A percentile compares a stretch with the other conserved stretches of the same genome.
phyloP scores from a whole-genome alignment of 2,888 invertebrate genomes.

The Carterocephalus palaemon region DNA sequence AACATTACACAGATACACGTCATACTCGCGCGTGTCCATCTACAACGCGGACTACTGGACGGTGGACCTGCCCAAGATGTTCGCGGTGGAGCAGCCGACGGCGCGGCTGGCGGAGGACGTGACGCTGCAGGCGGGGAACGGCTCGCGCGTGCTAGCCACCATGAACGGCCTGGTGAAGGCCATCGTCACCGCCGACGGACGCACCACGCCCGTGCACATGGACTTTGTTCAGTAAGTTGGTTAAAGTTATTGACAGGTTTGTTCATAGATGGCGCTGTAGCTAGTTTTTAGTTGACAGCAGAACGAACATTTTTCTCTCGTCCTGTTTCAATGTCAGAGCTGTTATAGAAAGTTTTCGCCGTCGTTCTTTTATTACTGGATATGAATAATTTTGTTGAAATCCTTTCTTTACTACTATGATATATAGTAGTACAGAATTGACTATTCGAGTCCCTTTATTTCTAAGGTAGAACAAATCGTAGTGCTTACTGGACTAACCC shows the following conservation, averaged over 20 bases:
- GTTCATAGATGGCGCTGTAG: no score
- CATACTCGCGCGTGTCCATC: constrained; percentile 74
- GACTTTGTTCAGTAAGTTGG: constrained; percentile 85
- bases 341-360: no score
- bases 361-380: no score
- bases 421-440: no score
- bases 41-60: constrained; percentile 75
- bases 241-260: constrained; percentile 22
- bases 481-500: no score
- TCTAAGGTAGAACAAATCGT: no score
- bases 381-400: no score
- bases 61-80: constrained; percentile 67
- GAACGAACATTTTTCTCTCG: no score
- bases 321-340: no score
- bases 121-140: constrained; percentile 50
- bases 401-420: no score
- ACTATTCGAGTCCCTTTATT: no score
- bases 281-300: no score
- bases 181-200: constrained; percentile 60
- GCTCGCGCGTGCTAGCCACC: constrained; percentile 80
- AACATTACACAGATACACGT: constrained; percentile 57
- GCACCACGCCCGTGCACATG: constrained; percentile 81
- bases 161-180: constrained; percentile 86
- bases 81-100: constrained; percentile 55
- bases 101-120: constrained; percentile 56